Conservation (phyloP, 2,888 invertebrate genomes). For the Lycocerus yunnanus region DNA sequence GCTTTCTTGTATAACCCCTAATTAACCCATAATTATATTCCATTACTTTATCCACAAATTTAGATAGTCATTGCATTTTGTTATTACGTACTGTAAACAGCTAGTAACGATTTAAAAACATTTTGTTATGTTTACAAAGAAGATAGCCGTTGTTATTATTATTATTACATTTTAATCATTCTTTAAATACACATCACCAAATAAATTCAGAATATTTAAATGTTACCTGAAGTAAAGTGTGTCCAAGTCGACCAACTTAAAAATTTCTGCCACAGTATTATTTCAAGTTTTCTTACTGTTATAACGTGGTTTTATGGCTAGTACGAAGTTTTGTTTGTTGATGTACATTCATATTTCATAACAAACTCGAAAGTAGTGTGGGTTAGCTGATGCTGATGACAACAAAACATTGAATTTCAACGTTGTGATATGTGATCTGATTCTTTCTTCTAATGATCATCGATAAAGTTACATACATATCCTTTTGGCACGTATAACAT, state of each 20-base stretch:
- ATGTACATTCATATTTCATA: neutral
- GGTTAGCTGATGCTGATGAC: neutral
- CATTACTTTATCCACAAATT: neutral
- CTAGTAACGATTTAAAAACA: neutral
- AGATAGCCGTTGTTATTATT: neutral
- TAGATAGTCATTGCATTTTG: neutral
- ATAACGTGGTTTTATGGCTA: neutral
- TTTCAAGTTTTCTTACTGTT: neutral
- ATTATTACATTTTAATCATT: neutral
- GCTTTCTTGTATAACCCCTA: neutral
- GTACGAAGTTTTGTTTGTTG: neutral
- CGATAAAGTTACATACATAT: neutral
- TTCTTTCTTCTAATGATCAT: neutral
- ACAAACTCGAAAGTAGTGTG: neutral
- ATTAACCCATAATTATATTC: neutral
- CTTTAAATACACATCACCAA: neutral
- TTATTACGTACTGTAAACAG: neutral
- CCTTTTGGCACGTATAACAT: neutral
- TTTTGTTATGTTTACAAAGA: neutral
- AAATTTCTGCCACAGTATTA: neutral
- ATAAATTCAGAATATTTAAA: neutral
- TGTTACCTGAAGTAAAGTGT: neutral
- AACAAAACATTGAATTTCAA: neutral
- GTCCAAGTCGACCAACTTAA: neutral
- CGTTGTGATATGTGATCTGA: neutral